Conservation (phyloP, 2,113 vertebrate species). For the Albula goreensis region DNA sequence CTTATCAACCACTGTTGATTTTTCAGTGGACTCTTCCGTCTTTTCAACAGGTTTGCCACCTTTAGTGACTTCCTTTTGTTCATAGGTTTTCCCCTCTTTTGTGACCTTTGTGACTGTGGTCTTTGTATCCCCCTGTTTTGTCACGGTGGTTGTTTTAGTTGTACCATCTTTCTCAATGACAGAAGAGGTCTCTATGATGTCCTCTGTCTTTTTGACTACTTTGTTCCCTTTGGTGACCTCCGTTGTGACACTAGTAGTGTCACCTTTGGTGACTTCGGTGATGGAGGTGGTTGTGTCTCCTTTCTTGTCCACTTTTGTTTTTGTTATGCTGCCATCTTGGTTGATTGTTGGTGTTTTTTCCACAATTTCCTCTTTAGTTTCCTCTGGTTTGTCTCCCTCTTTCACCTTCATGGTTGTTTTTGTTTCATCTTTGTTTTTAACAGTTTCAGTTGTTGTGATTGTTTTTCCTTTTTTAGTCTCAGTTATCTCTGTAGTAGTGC, state of each 20-base stretch:
- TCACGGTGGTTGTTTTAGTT: neutral
- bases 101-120: neutral
- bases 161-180: neutral
- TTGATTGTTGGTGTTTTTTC: neutral
- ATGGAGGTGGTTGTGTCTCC: neutral
- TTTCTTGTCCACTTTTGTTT: constrained; percentile 1
- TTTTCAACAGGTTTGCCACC: neutral
- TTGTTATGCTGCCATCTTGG: neutral
- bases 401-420: neutral
- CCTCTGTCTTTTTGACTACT: neutral
- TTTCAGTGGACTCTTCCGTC: neutral
- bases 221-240: neutral
- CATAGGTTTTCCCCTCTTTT: neutral
- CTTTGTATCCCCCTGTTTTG: neutral
- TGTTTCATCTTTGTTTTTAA: neutral
- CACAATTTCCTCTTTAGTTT: neutral
- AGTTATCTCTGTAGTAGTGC: neutral
- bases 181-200: neutral
- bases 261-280: neutral
- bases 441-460: neutral
- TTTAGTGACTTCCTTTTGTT: neutral
- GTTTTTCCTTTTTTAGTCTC: neutral
- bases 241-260: neutral
- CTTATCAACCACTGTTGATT: neutral
- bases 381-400: neutral